Conservation (phyloP, 2,797 vertebrate genomes). For the Cichlasoma orientale region DNA sequence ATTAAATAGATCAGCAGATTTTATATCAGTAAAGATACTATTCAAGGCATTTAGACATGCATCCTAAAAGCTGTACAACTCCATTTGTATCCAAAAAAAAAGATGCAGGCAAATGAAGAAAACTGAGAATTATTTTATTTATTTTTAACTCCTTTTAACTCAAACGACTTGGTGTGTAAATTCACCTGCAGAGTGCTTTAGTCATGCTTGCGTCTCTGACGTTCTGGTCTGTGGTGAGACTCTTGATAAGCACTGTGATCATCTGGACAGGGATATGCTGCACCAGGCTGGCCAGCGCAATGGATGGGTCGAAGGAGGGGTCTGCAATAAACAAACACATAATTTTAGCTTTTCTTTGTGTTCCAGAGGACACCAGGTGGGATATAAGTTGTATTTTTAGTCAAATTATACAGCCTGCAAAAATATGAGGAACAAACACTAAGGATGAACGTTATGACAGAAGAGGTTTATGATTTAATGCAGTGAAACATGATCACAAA, state of each 20-base stretch:
- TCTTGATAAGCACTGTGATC: slow-evolving; percentile 98
- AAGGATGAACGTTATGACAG: background rate
- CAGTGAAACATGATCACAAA: background rate
- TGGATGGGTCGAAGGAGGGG: slow-evolving; percentile 92
- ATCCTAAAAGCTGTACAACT: background rate
- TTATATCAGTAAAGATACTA: background rate
- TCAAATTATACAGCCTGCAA: background rate
- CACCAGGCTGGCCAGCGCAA: slow-evolving; percentile 94
- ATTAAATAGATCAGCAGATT: background rate
- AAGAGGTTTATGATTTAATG: background rate
- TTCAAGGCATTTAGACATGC: background rate
- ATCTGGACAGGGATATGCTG: slow-evolving; percentile 98
- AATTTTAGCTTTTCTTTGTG: background rate
- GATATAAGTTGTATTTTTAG: background rate
- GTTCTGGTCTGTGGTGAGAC: slow-evolving; percentile 96
- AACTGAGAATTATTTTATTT: too few species aligned
- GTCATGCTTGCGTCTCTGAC: slow-evolving; percentile 98
- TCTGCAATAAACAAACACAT: slow-evolving; percentile 74
- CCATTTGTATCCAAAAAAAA: background rate
- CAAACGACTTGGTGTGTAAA: background rate
- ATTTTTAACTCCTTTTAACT: background rate
- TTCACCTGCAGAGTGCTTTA: slow-evolving; percentile 95
- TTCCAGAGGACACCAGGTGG: background rate
- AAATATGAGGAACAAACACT: background rate
- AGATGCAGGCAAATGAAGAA: background rate